Percentiles rank a stretch among this genome's conserved stretches.
phyloP scores from a whole-genome alignment of 2,888 invertebrate genomes.

The Lobophora halterata region DNA sequence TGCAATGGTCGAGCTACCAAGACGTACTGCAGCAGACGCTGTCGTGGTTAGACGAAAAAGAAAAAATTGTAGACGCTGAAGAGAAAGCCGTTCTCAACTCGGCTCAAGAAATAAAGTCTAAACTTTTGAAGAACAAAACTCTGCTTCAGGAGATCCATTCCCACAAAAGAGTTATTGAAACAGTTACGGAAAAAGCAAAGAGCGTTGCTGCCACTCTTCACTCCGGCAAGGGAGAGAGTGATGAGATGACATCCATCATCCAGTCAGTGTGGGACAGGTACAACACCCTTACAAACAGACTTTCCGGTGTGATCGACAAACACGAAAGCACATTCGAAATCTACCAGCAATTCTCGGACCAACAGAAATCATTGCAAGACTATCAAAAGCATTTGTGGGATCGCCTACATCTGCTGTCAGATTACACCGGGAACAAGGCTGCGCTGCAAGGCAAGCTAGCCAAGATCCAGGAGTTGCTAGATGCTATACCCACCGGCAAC shows the following conservation, averaged over 20 bases:
- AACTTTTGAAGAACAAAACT: conserved; percentile 91
- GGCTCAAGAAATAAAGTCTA: conserved; percentile 91
- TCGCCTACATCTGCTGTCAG: conserved; percentile 89
- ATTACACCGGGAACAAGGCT: conserved; percentile 93
- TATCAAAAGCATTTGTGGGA: conserved; percentile 96
- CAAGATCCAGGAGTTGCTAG: conserved; percentile 90
- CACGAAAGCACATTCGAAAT: conserved; percentile 89
- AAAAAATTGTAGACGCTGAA: conserved; percentile 87
- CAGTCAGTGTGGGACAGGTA: conserved; percentile 89
- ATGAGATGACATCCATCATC: conserved; percentile 85
- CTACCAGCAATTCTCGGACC: conserved; percentile 92
- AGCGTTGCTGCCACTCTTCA: conserved; percentile 82
- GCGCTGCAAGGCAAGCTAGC: conserved; percentile 90
- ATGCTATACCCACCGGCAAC: conserved; percentile 88
- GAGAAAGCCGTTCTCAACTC: conserved; percentile 87
- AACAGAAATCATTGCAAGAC: conserved; percentile 92
- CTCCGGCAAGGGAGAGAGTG: conserved; percentile 76
- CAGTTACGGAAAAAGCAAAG: conserved; percentile 93
- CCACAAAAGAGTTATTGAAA: conserved; percentile 94
- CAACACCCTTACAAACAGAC: conserved; percentile 84
- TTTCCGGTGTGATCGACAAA: conserved; percentile 85
- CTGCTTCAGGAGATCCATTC: conserved; percentile 93
- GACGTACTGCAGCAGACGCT: conserved; percentile 91
- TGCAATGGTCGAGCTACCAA: conserved; percentile 92
- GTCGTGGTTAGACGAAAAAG: conserved; percentile 93